phyloP scores from a whole-genome alignment of 1,140 invertebrate genomes.

The Orius laevigatus region DNA sequence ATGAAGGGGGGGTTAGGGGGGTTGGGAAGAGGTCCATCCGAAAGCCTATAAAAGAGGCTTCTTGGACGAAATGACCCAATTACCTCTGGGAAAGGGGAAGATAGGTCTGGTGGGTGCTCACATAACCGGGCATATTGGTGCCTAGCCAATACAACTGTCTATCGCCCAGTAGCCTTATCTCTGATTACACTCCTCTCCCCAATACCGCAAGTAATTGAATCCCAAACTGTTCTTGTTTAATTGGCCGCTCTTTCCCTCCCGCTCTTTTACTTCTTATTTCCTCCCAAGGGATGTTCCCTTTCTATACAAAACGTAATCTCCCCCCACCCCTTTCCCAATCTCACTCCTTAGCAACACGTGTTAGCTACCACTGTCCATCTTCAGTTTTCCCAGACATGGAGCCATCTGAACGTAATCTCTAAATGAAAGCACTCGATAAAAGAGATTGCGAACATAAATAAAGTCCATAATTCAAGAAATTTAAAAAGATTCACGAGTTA shows the following conservation, averaged over 20 bases:
- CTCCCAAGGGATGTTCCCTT: too few species aligned
- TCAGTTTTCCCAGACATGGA: too few species aligned
- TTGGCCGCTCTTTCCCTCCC: background rate
- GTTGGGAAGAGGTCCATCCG: constrained; percentile 1
- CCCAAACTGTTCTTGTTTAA: constrained; percentile 10
- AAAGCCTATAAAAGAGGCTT: constrained; percentile 9
- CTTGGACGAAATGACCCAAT: constrained; percentile 17
- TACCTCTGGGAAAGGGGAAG: constrained; percentile 10
- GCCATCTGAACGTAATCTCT: too few species aligned
- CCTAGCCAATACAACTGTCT: constrained; percentile 13
- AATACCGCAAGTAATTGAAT: constrained; percentile 13
- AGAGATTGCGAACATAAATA: too few species aligned
- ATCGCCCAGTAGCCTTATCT: constrained; percentile 3
- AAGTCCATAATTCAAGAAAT: too few species aligned
- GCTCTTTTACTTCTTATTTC: background rate
- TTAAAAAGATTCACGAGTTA: too few species aligned
- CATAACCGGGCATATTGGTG: constrained; percentile 8
- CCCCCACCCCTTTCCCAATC: background rate
- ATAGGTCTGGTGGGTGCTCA: constrained; percentile 1
- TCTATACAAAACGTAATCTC: too few species aligned
- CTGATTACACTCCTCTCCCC: constrained; percentile 8
- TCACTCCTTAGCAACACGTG: background rate
- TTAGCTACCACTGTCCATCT: too few species aligned
- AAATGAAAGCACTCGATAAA: too few species aligned
- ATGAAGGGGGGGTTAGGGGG: constrained; percentile 2